Percentiles rank a stretch among this genome's conserved stretches.
phyloP scores from a whole-genome alignment of 1,140 invertebrate species.

The Onthophagus taurus region DNA sequence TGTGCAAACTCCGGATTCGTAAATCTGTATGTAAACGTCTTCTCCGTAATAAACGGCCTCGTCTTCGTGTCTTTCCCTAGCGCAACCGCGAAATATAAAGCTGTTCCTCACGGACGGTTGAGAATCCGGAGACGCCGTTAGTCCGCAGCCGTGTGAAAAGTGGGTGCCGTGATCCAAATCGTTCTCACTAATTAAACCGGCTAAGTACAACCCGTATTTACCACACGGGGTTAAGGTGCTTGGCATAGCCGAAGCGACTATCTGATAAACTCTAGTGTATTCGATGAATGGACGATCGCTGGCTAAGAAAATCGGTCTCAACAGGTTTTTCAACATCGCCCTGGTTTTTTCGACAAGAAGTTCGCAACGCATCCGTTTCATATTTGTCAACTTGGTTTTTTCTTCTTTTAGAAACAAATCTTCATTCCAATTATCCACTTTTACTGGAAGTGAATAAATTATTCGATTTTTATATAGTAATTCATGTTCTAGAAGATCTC shows the following conservation, averaged over 20 bases:
- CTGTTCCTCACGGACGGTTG: slow-evolving; percentile 29
- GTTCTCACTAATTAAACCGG: slow-evolving; percentile 29
- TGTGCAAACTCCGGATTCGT: slow-evolving; percentile 14
- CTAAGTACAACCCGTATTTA: slow-evolving; percentile 25
- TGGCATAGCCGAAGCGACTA: slow-evolving; percentile 24
- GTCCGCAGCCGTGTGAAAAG: slow-evolving; percentile 29
- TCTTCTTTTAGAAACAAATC: slow-evolving; percentile 29
- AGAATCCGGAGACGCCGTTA: slow-evolving; percentile 25
- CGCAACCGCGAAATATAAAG: slow-evolving; percentile 24
- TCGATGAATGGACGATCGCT: slow-evolving; percentile 19
- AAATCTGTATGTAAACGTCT: slow-evolving; percentile 30
- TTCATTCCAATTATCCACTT: slow-evolving; percentile 31
- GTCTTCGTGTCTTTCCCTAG: slow-evolving; percentile 16
- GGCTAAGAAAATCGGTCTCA: slow-evolving; percentile 22
- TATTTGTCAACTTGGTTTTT: slow-evolving; percentile 22
- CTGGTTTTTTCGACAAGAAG: slow-evolving; percentile 30
- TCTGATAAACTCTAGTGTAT: slow-evolving; percentile 29
- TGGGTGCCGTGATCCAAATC: slow-evolving; percentile 30
- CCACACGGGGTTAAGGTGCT: slow-evolving; percentile 13
- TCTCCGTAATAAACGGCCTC: slow-evolving; percentile 28
- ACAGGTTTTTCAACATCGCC: slow-evolving; percentile 31
- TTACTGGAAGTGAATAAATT: slow-evolving; percentile 26
- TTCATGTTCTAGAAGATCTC: slow-evolving; percentile 10
- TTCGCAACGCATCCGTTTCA: slow-evolving; percentile 30
- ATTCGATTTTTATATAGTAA: slow-evolving; percentile 27